A percentile compares a stretch with the other conserved stretches of the same genome.
These are phyloP conservation scores for Blastobasis adustella DNA, from an alignment of 2,888 invertebrate genomes.

Conservation along the genomic window DNA sequence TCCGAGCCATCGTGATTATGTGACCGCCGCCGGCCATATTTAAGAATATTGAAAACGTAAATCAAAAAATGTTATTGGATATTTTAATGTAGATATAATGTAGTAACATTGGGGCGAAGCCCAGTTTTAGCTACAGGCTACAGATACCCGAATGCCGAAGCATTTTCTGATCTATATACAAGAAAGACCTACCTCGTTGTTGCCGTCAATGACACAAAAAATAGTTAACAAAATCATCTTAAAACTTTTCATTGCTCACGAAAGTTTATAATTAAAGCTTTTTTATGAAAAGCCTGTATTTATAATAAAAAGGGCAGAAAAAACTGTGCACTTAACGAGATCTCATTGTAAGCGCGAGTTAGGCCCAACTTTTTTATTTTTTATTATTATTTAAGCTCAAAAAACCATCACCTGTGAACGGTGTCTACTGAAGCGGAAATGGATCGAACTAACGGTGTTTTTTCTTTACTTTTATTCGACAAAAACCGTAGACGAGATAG, in stretches of 20 bases:
- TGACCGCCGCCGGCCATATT: conserved; percentile 61
- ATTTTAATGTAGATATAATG: conserved; percentile 53
- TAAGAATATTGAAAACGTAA: conserved; percentile 65
- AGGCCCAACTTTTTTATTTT: conserved; percentile 48
- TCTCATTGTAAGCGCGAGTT: conserved; percentile 46
- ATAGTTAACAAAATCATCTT: background rate
- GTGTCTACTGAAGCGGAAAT: conserved; percentile 66
- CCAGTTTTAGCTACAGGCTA: too few relatives aligned
- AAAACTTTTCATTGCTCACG: conserved; percentile 19
- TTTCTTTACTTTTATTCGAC: conserved; percentile 48
- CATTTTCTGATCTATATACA: too few relatives aligned
- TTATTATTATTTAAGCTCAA: conserved; percentile 59
- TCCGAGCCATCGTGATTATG: conserved; percentile 16
- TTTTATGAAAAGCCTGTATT: conserved; percentile 33
- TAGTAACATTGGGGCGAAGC: background rate
- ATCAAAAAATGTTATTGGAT: conserved; percentile 62
- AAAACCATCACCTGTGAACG: conserved; percentile 65
- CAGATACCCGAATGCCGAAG: too few relatives aligned
- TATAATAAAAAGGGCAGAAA: conserved; percentile 36
- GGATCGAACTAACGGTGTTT: conserved; percentile 65
- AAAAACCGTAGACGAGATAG: conserved; percentile 61
- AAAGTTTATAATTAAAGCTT: conserved; percentile 16
- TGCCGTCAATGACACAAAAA: background rate
- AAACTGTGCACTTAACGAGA: conserved; percentile 53
- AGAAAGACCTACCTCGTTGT: too few relatives aligned